Base-by-base conservation (phyloP, 1,140 invertebrate genomes). In the Atta texana region DNA sequence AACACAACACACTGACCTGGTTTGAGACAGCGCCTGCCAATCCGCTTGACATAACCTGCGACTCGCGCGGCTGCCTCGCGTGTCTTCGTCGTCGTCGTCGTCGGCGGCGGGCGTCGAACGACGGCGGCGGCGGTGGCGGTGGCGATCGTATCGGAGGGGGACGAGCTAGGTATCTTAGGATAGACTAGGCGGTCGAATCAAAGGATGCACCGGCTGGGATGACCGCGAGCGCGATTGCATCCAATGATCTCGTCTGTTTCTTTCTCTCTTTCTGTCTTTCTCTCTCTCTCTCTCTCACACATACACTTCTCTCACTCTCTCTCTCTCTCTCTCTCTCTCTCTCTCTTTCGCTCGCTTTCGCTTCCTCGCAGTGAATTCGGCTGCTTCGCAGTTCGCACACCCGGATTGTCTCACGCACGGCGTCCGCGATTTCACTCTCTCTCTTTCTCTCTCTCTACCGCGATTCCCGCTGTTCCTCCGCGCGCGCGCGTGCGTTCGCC, bases 41-140 rank as follows among this genome's bases (percentile, higher is more conserved):
- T 94, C 94, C 94, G 94, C 93, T 92, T 94, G 94, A 95, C 94
- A 95, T 95, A 95, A 95, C 94, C 94, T 94, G 92, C 89, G 88
- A 87, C 85, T 92, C 92, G 84, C 87, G 92, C 90, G 82, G 88
- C 88, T 80, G 74, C 74, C 74, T 86, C 88, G 90, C 85, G 88
- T 72, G 84, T 85, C 75, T 64, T 81, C 77, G 66, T 85, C 75
- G 77, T 81, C 77, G 66, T 82, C 77, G 77, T 89, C 85, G 85
- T 69, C 66, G 81, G 84, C 85, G 84, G 72, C 61, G 77, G 57
- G 72, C 77, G 80, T 74, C 55, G 78, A 77, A 89, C 88, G 66
- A 82, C 87, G 21, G 55, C 75, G 21, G 63, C 77, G 71, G 74
- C 57, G 64, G 49, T 81, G 55, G 57, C 66, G 28, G 74, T 69